phyloP scores from a whole-genome alignment of 2,888 invertebrate genomes.

The Habroteleia sp. region DNA sequence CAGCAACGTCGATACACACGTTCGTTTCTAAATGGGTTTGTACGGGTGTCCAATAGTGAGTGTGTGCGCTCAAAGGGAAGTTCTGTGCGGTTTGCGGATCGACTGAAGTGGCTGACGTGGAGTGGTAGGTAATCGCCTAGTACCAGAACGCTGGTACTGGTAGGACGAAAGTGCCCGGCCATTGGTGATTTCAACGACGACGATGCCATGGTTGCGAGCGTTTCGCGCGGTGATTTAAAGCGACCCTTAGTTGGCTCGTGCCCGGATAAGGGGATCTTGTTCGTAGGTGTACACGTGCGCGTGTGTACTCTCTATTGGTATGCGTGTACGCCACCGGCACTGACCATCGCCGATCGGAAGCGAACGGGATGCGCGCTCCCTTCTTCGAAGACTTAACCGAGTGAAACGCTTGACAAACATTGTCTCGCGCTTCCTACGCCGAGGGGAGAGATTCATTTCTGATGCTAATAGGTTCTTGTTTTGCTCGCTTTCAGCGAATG shows the following conservation, averaged over 20 bases:
- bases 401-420: conserved; percentile 60
- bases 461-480: conserved; percentile 42
- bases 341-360: conserved; percentile 63
- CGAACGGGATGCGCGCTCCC: conserved; percentile 31
- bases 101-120: conserved; percentile 69
- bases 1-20: conserved; percentile 35
- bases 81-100: conserved; percentile 65
- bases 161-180: conserved; percentile 63
- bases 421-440: conserved; percentile 42
- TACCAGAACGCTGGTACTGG: conserved; percentile 68
- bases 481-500: conserved; percentile 35
- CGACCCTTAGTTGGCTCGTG: conserved; percentile 67
- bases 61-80: conserved; percentile 52
- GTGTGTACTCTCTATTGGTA: conserved; percentile 26
- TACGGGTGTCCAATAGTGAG: conserved; percentile 44
- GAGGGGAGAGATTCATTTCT: conserved; percentile 41
- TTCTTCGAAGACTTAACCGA: conserved; percentile 49
- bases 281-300: conserved; percentile 10
- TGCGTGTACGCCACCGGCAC: conserved; percentile 16
- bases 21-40: conserved; percentile 32
- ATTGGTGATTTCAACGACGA: conserved; percentile 74
- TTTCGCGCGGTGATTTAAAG: conserved; percentile 72
- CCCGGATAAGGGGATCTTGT: conserved; percentile 28
- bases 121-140: conserved; percentile 54
- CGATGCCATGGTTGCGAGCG: conserved; percentile 62